Conservation (phyloP, 2,797 vertebrate genomes). For the Podarcis siculus region DNA sequence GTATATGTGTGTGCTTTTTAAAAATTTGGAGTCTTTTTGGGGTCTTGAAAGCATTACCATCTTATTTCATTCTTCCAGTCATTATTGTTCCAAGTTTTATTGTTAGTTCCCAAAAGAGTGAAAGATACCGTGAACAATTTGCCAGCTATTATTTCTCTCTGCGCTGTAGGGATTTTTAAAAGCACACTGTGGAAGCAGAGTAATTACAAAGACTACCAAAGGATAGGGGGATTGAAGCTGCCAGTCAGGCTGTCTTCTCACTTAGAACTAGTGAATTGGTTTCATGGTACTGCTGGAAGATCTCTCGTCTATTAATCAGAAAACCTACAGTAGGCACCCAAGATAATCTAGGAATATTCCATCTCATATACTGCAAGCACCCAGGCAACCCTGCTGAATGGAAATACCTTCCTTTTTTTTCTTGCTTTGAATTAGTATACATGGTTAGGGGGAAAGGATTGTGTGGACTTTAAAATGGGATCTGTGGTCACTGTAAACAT, state of each 20-base stretch:
- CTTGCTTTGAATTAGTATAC: background rate
- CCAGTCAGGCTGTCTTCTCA: constrained; percentile 22
- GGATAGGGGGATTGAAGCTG: background rate
- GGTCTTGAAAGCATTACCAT: background rate
- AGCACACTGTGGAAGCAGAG: background rate
- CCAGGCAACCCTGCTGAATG: background rate
- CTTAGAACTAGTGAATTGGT: constrained; percentile 12
- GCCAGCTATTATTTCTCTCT: background rate
- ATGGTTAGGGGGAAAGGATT: background rate
- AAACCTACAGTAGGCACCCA: background rate
- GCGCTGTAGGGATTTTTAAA: background rate
- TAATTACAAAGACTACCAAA: background rate
- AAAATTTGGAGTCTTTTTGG: background rate
- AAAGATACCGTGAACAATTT: constrained; percentile 5
- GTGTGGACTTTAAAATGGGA: background rate
- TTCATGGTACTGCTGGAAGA: constrained; percentile 14
- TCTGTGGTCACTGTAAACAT: background rate
- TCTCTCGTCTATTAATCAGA: constrained; percentile 15
- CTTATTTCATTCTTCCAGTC: background rate
- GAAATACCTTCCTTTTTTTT: background rate
- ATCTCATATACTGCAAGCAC: background rate
- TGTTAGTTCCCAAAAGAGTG: background rate
- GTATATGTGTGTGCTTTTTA: background rate
- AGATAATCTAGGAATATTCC: background rate
- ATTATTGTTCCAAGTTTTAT: background rate